Base-by-base conservation (phyloP, 2,797 vertebrate species). In the Ctenopoma kingsleyae region DNA sequence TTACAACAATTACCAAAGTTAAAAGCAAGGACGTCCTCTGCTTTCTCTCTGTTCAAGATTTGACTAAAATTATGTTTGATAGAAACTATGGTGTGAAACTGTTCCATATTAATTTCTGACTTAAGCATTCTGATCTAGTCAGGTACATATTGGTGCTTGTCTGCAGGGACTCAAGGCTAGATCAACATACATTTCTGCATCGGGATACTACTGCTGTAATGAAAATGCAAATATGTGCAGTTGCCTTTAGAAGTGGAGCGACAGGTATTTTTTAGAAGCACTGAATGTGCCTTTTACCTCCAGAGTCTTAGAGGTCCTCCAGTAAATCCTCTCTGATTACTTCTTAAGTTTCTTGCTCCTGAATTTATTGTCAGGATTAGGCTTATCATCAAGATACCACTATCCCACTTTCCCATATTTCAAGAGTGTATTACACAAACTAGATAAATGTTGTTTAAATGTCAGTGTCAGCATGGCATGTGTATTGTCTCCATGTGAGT, bases 1-100 rank as follows among this genome's bases (percentile, higher is more conserved):
- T 67, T 5, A 30, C 62, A 53, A 17, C 1, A 43, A 27, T 65
- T 25, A 8, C 47, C 19, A 38, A 50, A 59, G 35, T 58, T 69
- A 53, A 64, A 48, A 81, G 56, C 59, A 74, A 80, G 68, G 71
- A 53, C 20, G 0, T n/a, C 5, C 43, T 67, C 50, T 38, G 27
- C 20, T 4, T 30, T 30, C 8, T 27, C 22, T 3, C 6, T 2
- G 3, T 63, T 76, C 25, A 62, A 19, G 22, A 64, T 72, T 66
- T 62, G 40, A 62, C 27, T 6, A 49, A 58, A 67, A 60, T 68
- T 0, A 51, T 47, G 10, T 65, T 54, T 48, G 54, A 77, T 50
- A 30, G 49, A 10, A 20, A 23, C 43, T 54, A 8, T 2, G 36
- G 19, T 56, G 44, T 32, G 23, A 41, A 48, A 36, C 48, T 56